Percentiles rank a stretch among this genome's conserved stretches.
Evolutionary conservation across 2,888 invertebrate genomes (phyloP).

Genomic region (Polyploca ridens): DNA sequence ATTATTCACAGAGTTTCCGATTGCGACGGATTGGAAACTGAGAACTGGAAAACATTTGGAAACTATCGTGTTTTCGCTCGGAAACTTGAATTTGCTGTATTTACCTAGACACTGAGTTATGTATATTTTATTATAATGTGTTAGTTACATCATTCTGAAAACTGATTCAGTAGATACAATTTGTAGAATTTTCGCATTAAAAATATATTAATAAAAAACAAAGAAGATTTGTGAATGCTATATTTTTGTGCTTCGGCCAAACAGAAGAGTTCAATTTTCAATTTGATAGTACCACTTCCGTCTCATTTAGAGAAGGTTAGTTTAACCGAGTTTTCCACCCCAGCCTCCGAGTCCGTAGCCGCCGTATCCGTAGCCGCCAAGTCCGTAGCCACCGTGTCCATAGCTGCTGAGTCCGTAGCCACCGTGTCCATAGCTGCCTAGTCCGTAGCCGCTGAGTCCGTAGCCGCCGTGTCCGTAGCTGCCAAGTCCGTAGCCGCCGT

Average conservation of each 20-base stretch:
- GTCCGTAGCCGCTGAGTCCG: constrained; percentile 33
- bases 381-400: constrained; percentile 23
- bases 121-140: no score
- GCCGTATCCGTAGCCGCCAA: constrained; percentile 21
- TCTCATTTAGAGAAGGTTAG: constrained; percentile 19
- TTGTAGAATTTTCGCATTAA: no score
- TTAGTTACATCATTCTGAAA: no score
- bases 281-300: constrained; percentile 35
- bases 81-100: neutral
- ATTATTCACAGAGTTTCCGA: constrained; percentile 9
- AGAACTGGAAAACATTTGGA: constrained; percentile 3
- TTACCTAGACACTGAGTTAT: no score
- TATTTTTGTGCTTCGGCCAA: constrained; percentile 38
- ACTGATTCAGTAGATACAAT: no score
- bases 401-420: constrained; percentile 27
- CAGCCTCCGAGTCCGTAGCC: constrained; percentile 23
- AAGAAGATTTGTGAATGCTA: constrained; percentile 26
- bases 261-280: constrained; percentile 25
- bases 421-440: constrained; percentile 25
- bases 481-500: constrained; percentile 30
- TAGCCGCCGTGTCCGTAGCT: constrained; percentile 34
- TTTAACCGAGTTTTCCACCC: constrained; percentile 7
- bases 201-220: constrained; percentile 13
- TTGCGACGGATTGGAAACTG: constrained; percentile 2
- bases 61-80: neutral